These are phyloP conservation scores for Sebastolobus altivelis DNA, from an alignment of 2,797 vertebrate species.

Conservation along the genomic window DNA sequence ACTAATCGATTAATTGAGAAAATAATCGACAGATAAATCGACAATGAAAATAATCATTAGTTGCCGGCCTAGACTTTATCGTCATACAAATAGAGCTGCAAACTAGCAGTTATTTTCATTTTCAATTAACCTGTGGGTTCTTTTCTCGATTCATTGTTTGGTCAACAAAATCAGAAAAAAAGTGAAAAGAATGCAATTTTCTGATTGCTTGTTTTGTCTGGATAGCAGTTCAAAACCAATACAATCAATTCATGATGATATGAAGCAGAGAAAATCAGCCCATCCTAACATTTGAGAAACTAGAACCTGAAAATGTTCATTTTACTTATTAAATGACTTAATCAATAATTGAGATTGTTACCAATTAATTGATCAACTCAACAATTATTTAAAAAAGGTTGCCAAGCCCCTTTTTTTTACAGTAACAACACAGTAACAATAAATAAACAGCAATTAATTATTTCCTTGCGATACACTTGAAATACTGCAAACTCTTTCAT, in stretches of 20 bases:
- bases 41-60: too few relatives aligned
- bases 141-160: too few relatives aligned
- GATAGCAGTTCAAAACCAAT: neutral
- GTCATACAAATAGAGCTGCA: too few relatives aligned
- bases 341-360: neutral
- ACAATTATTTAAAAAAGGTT: neutral
- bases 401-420: neutral
- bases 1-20: too few relatives aligned
- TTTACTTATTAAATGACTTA: neutral
- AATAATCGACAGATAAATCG: too few relatives aligned
- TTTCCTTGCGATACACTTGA: neutral
- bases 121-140: too few relatives aligned
- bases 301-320: neutral
- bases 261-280: neutral
- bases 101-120: too few relatives aligned
- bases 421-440: neutral
- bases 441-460: neutral
- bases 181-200: neutral
- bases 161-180: neutral
- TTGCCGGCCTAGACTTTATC: too few relatives aligned
- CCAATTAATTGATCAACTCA: neutral
- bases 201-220: neutral
- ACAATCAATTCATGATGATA: neutral
- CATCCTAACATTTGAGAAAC: neutral
- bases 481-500: neutral